Conservation (phyloP, 2,113 vertebrate species). For the Austrofundulus limnaeus region DNA sequence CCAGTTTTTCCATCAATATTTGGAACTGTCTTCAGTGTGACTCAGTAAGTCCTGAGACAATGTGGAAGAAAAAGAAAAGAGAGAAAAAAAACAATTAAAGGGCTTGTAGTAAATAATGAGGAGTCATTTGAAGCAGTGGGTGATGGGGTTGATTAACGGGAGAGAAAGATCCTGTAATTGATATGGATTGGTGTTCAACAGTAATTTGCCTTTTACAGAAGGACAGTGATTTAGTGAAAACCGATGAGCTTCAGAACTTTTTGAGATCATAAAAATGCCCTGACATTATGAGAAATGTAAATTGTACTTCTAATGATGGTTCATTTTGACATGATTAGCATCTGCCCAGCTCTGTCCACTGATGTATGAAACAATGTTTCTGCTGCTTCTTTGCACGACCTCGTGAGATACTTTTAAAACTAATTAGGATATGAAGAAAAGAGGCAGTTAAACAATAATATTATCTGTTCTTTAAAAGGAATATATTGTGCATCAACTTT, state of each 20-base stretch:
- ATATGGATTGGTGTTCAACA: conserved; percentile 68
- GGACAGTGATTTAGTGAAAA: conserved; percentile 4
- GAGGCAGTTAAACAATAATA: no score
- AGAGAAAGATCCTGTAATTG: conserved; percentile 68
- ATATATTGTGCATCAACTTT: no score
- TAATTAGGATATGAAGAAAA: no score
- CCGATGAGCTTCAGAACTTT: not conserved
- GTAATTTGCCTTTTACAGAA: conserved; percentile 14
- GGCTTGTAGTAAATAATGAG: conserved; percentile 44
- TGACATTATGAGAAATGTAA: not conserved
- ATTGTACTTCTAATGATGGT: no score
- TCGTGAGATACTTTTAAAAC: no score
- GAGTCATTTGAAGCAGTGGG: conserved; percentile 13
- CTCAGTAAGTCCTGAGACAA: conserved; percentile 26
- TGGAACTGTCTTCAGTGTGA: conserved; percentile 13
- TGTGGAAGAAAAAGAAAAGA: not conserved
- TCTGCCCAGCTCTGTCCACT: not conserved
- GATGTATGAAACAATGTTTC: not conserved
- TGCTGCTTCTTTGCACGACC: no score
- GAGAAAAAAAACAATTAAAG: conserved; percentile 61
- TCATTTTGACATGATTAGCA: no score
- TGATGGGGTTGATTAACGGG: conserved; percentile 46
- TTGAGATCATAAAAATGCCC: not conserved
- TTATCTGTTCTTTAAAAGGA: no score
- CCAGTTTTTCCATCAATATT: conserved; percentile 42